Conservation (phyloP, 2,113 vertebrate species). For the Anthoscopus minutus region DNA sequence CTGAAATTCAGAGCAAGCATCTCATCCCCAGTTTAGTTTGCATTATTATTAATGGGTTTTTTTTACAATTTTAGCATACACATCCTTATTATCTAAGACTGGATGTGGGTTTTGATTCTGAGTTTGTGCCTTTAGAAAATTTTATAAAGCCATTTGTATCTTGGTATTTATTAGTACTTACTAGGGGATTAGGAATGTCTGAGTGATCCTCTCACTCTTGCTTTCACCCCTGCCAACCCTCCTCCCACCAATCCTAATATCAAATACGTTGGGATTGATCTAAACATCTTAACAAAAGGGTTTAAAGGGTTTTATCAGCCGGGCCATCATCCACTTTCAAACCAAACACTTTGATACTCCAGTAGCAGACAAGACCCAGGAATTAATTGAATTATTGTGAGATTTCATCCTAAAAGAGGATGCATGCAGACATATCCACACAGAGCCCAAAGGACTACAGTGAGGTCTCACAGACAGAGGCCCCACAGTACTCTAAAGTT, state of each 20-base stretch:
- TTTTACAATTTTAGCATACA: not conserved
- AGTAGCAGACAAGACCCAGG: not conserved
- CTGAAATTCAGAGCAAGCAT: not conserved
- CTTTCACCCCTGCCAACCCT: not conserved
- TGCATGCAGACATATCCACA: accelerated
- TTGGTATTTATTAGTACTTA: not conserved
- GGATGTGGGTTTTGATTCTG: not conserved
- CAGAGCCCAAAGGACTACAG: not conserved
- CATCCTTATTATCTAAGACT: not conserved
- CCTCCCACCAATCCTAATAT: not conserved
- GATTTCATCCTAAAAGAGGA: no score
- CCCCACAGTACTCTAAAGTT: accelerated
- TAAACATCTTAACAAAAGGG: not conserved
- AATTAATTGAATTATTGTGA: not conserved
- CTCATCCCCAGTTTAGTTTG: not conserved
- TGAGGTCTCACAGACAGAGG: not conserved
- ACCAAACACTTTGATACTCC: not conserved
- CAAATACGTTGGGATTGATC: accelerated
- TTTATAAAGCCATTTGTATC: not conserved
- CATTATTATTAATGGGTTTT: accelerated
- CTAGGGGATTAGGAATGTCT: not conserved
- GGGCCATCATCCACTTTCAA: not conserved
- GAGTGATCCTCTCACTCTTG: not conserved
- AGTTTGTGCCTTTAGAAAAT: not conserved
- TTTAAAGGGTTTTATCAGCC: not conserved